Percentiles rank a stretch among this genome's conserved stretches.
phyloP scores from a whole-genome alignment of 2,797 vertebrate genomes.

The Sebastes kiyomatsui region DNA sequence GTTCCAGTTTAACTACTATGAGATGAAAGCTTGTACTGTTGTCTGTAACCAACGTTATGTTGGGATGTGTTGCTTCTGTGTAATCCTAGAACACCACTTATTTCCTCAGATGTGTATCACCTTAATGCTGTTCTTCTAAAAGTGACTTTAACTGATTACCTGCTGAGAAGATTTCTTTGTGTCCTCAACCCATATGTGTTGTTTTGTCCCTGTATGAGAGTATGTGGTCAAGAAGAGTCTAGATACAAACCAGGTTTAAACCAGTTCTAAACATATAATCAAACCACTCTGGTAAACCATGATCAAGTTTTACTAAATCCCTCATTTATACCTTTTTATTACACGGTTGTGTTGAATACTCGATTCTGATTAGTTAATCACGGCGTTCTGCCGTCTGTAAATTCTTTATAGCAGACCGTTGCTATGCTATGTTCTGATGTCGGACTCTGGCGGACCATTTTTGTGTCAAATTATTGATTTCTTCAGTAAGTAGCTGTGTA shows the following conservation, averaged over 20 bases:
- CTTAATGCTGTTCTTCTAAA: not conserved
- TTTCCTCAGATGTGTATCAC: not conserved
- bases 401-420: no score
- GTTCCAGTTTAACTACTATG: constrained; percentile 1
- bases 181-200: not conserved
- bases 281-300: not conserved
- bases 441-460: no score
- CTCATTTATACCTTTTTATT: not conserved
- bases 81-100: not conserved
- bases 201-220: not conserved
- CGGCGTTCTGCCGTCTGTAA: accelerated
- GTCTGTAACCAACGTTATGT: not conserved
- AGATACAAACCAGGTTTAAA: not conserved
- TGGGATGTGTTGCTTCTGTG: not conserved
- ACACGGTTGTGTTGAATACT: no score
- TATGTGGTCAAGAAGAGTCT: not conserved
- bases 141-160: not conserved
- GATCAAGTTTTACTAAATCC: not conserved
- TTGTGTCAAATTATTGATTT: no score
- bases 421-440: no score
- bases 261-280: not conserved
- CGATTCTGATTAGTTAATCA: no score
- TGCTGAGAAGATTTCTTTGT: not conserved
- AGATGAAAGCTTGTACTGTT: constrained; percentile 15
- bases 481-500: no score